Percentiles rank a stretch among this genome's conserved stretches.
These are phyloP conservation scores for Ips nitidus DNA, from an alignment of 1,140 invertebrate genomes.

Conservation along the genomic window DNA sequence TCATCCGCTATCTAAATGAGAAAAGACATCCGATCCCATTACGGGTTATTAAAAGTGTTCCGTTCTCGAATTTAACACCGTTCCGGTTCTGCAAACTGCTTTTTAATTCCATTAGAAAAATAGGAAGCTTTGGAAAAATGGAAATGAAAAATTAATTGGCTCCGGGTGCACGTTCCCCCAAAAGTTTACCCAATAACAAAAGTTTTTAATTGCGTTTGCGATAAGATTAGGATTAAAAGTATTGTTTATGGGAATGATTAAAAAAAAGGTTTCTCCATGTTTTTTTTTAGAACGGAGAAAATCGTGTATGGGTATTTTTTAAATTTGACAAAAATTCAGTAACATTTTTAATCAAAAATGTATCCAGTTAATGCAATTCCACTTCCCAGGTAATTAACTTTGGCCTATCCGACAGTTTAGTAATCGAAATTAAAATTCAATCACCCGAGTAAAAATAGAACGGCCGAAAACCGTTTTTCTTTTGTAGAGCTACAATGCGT, in stretches of 20 bases:
- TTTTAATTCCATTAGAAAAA: slow-evolving; percentile 14
- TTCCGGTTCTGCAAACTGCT: slow-evolving; percentile 5
- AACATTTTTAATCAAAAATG: no score
- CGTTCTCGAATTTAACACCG: slow-evolving; percentile 9
- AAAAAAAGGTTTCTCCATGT: background rate
- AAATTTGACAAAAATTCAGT: no score
- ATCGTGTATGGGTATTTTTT: no score
- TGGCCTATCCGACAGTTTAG: no score
- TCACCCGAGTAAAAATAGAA: no score
- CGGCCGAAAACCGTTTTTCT: no score
- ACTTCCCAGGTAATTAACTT: no score
- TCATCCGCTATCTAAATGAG: no score
- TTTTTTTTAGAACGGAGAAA: no score
- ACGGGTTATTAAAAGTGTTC: slow-evolving; percentile 2
- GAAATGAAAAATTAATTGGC: slow-evolving; percentile 18
- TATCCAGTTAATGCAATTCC: no score
- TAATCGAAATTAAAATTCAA: no score
- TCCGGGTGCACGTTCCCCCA: background rate
- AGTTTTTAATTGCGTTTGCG: slow-evolving; percentile 16
- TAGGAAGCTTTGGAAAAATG: slow-evolving; percentile 9
- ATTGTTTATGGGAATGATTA: slow-evolving; percentile 1
- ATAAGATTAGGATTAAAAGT: slow-evolving; percentile 5
- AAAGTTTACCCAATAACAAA: slow-evolving; percentile 4
- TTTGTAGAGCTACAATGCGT: no score
- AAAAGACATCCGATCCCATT: background rate